Conservation (phyloP, 2,888 invertebrate genomes). For the Herminia tarsipennalis region DNA sequence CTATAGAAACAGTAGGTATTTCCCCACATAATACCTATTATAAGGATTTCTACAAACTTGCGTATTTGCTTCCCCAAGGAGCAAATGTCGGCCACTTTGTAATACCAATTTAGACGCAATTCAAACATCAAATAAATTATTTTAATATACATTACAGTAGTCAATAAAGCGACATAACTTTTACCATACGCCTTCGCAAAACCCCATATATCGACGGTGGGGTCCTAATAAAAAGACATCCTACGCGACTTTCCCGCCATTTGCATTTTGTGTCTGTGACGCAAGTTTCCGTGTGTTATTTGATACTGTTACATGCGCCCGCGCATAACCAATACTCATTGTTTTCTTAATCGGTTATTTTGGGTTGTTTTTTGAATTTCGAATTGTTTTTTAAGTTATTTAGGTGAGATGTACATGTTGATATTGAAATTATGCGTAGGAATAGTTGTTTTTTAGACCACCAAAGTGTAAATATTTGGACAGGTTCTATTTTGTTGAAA, state of each 20-base stretch:
- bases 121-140: background rate
- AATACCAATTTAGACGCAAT: background rate
- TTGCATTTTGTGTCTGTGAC: conserved; percentile 56
- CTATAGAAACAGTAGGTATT: no score
- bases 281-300: conserved; percentile 39
- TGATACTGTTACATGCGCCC: conserved; percentile 32
- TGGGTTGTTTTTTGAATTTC: conserved; percentile 10
- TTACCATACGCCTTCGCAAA: conserved; percentile 44
- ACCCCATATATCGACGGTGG: conserved; percentile 26
- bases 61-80: no score
- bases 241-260: conserved; percentile 66
- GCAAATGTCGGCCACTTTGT: no score
- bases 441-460: background rate
- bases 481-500: no score
- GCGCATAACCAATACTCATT: conserved; percentile 25
- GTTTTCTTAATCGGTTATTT: conserved; percentile 37
- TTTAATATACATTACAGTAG: conserved; percentile 10
- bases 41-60: no score
- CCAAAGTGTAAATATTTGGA: no score
- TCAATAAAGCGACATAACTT: conserved; percentile 17
- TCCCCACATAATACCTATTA: no score
- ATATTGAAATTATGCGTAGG: background rate
- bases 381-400: background rate
- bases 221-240: conserved; percentile 58
- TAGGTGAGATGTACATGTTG: background rate